These are phyloP conservation scores for Onychostoma macrolepis DNA, from an alignment of 2,113 vertebrate genomes.

Conservation along the genomic window DNA sequence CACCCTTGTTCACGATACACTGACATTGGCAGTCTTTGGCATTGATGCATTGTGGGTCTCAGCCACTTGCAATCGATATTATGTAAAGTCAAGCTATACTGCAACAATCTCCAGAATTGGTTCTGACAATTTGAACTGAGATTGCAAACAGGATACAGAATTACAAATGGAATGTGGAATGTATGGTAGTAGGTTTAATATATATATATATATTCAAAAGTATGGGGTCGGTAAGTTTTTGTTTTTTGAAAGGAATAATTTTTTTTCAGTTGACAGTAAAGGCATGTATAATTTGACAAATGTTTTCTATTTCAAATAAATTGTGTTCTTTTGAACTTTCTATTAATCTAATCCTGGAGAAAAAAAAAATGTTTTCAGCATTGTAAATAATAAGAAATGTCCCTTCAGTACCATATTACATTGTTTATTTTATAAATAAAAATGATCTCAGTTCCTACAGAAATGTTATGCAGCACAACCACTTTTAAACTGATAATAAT, in stretches of 20 bases:
- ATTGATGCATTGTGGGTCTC: neutral
- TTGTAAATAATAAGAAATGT: neutral
- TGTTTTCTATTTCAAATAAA: neutral
- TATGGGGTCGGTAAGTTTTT: neutral
- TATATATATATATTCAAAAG: neutral
- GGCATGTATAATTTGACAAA: neutral
- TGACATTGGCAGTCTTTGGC: neutral
- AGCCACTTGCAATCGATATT: neutral
- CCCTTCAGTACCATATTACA: too few species aligned
- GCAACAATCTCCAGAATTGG: slow-evolving; percentile 1
- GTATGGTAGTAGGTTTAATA: neutral
- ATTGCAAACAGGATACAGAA: neutral
- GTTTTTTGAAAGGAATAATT: neutral
- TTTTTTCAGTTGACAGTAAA: neutral
- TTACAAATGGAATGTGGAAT: neutral
- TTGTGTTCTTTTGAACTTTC: neutral
- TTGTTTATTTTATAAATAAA: too few species aligned
- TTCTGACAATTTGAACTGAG: neutral
- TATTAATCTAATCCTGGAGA: neutral
- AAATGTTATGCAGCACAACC: neutral
- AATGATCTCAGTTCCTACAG: too few species aligned
- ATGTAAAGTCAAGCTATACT: slow-evolving; percentile 15
- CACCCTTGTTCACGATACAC: neutral
- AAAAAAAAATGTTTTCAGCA: neutral
- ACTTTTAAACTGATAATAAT: neutral